Evolutionary conservation across 2,888 invertebrate species (phyloP), one percentile per base, ranked within the genome.

Genomic region (Taenaris catops): DNA sequence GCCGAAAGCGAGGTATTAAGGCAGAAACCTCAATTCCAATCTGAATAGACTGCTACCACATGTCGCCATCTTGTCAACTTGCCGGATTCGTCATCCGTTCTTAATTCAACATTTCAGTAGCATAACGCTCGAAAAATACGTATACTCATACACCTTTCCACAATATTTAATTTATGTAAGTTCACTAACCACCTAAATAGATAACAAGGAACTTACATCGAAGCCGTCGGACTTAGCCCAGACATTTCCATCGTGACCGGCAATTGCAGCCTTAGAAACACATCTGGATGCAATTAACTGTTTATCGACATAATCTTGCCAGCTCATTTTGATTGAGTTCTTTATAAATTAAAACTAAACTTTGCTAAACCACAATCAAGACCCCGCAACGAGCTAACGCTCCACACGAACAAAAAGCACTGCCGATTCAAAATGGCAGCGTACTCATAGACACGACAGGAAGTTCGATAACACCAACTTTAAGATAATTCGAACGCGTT

Each of bases 221-320:
- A 96, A 96, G 87, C 92, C 94, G 60, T 93, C 95, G 46, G 96
- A 96, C 90, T 95, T 96, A 66, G 96, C 96, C 96, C 96, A 96
- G 79, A 96, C 91, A 89, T 95, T 95, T 79, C 96, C 96, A 87
- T 96, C 96, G 90, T 95, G 96, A 87, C 96, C 96, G 78, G 95
- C 95, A 87, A 96, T 96, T 76, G 95, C 96, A 69, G 96, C 96
- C 91, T 95, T 95, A 88, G 94, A 93, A 72, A 96, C 96, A 93
- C 96, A 96, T 88, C 93, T 93, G 86, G 96, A 96, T 80, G 96
- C 96, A 90, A 96, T 91, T 90, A 96, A 93, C 91, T 96, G 96
- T 91, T 96, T 96, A 91, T 96, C 96, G 89, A 96, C 95, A 91
- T 96, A 96, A 93, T 96, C 96, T 94, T 96, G 96, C 96, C 96